A percentile compares a stretch with the other conserved stretches of the same genome.
These are phyloP conservation scores for Acrobasis suavella DNA, from an alignment of 2,888 invertebrate species.

Conservation along the genomic window DNA sequence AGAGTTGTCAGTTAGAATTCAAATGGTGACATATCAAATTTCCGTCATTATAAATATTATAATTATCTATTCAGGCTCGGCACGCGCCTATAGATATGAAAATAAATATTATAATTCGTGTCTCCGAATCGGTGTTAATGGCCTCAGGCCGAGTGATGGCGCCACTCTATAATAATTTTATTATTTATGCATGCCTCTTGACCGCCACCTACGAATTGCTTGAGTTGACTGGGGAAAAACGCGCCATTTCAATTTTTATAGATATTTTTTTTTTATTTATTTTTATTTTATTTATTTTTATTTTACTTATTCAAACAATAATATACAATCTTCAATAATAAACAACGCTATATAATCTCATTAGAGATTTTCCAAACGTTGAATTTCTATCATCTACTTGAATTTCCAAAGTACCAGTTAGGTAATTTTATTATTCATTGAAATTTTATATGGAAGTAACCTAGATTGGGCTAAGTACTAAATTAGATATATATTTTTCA, in stretches of 20 bases:
- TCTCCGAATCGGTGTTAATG: slow-evolving; percentile 18
- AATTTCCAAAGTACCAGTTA: not conserved
- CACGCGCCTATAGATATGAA: slow-evolving; percentile 4
- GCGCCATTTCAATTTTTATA: not conserved
- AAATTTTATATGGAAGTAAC: too few relatives aligned
- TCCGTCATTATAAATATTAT: slow-evolving; percentile 4
- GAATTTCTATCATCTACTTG: not conserved
- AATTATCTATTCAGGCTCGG: not conserved
- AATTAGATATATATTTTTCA: too few relatives aligned
- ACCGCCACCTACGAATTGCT: slow-evolving; percentile 34
- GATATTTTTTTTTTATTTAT: too few relatives aligned
- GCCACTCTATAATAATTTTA: slow-evolving; percentile 34
- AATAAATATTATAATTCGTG: slow-evolving; percentile 15
- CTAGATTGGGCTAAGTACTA: too few relatives aligned
- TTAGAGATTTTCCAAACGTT: too few relatives aligned
- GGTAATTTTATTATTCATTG: not conserved
- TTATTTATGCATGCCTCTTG: slow-evolving; percentile 42
- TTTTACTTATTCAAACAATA: too few relatives aligned
- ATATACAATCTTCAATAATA: too few relatives aligned
- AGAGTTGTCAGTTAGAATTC: not conserved
- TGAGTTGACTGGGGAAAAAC: slow-evolving; percentile 9
- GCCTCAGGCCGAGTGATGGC: slow-evolving; percentile 16
- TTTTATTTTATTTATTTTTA: too few relatives aligned
- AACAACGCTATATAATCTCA: too few relatives aligned
- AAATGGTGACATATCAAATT: slow-evolving; percentile 9